Conservation (phyloP, 1,140 invertebrate genomes). For the Hyposmocoma kahamanoa region DNA sequence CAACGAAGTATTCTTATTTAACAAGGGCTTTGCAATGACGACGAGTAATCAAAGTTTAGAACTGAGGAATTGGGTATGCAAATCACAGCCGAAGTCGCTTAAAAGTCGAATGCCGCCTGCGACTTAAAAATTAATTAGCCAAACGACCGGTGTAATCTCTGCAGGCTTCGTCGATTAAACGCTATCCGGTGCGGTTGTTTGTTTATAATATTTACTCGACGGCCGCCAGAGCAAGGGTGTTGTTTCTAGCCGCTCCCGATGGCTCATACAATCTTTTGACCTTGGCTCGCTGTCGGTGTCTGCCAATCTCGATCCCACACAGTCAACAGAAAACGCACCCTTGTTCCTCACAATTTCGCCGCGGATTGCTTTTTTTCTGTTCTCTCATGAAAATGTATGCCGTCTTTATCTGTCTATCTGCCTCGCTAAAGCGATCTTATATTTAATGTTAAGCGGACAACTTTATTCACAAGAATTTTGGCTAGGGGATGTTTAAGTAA, state of each 20-base stretch:
- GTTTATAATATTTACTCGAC: conserved; percentile 37
- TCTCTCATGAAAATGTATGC: conserved; percentile 60
- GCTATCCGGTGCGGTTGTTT: conserved; percentile 26
- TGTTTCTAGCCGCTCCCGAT: conserved; percentile 21
- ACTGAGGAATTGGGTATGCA: conserved; percentile 48
- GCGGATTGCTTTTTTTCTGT: conserved; percentile 45
- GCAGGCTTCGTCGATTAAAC: conserved; percentile 53
- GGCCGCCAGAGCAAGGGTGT: conserved; percentile 24
- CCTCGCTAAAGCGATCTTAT: conserved; percentile 53
- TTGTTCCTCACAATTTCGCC: conserved; percentile 40
- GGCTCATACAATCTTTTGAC: conserved; percentile 30
- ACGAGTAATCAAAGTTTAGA: conserved; percentile 22
- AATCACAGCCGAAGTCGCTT: conserved; percentile 54
- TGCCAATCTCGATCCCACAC: conserved; percentile 34
- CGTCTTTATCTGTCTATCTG: conserved; percentile 57
- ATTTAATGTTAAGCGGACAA: conserved; percentile 59
- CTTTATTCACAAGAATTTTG: conserved; percentile 47
- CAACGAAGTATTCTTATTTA: background rate
- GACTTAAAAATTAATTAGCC: conserved; percentile 74
- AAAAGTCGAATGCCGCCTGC: conserved; percentile 47
- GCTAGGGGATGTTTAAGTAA: conserved; percentile 34
- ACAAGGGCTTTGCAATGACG: background rate
- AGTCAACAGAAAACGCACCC: conserved; percentile 39
- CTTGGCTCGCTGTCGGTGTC: conserved; percentile 12
- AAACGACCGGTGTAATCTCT: conserved; percentile 71